Evolutionary conservation across 2,797 vertebrate genomes (phyloP).

Genomic region (Botia almorhae): DNA sequence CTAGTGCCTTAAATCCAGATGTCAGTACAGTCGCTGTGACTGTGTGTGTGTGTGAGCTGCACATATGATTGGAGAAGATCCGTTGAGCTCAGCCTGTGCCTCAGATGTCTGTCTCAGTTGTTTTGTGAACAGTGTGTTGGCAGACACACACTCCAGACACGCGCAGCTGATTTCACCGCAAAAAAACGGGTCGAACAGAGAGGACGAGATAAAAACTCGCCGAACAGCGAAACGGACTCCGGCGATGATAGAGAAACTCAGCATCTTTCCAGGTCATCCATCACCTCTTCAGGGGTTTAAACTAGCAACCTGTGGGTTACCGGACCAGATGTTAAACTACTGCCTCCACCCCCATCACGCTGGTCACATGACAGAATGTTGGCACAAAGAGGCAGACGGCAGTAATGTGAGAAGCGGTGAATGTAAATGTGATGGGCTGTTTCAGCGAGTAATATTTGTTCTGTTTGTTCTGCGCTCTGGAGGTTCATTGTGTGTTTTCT

Average conservation of each 20-base stretch:
- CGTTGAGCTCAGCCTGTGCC: neutral
- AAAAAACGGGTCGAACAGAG: neutral
- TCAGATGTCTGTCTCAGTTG: conserved; percentile 14
- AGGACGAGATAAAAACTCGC: conserved; percentile 22
- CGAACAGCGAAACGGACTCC: conserved; percentile 15
- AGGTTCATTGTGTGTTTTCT: conserved; percentile 6
- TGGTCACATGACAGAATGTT: neutral
- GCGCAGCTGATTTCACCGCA: conserved; percentile 10
- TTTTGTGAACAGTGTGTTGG: conserved; percentile 23
- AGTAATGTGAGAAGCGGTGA: neutral
- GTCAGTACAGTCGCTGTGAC: neutral
- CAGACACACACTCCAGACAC: conserved; percentile 21
- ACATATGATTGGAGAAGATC: conserved; percentile 9
- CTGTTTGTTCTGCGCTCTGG: neutral
- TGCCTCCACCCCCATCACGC: conserved; percentile 7
- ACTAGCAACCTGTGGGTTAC: conserved; percentile 12
- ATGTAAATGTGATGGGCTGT: neutral
- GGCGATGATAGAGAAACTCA: conserved; percentile 6
- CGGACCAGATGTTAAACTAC: conserved; percentile 15
- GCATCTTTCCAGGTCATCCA: conserved; percentile 32
- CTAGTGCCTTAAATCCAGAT: neutral
- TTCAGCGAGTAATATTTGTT: conserved; percentile 11
- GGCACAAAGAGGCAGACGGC: neutral
- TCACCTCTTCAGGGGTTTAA: conserved; percentile 22
- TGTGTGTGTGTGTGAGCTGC: neutral